A percentile compares a stretch with the other conserved stretches of the same genome.
Conservation (phyloP, 30 jellyfish, hydroid and myxozoan genomes). For the Mastigias papua region DNA sequence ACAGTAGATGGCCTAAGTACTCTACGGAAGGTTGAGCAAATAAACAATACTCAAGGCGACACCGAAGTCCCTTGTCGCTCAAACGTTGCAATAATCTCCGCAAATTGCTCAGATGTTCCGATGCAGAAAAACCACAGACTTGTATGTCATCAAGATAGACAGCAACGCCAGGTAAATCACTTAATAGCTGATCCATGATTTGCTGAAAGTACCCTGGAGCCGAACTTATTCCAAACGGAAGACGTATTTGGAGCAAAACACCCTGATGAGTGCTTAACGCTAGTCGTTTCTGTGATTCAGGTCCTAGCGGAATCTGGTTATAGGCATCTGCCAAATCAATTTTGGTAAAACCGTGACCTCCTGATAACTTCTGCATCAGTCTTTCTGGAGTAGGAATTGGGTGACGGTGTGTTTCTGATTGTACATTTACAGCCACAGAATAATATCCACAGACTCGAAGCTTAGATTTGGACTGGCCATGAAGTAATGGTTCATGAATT, state of each 20-base stretch:
- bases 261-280: slow-evolving; percentile 65
- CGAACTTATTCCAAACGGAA: slow-evolving; percentile 46
- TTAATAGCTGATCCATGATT: too few species aligned
- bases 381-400: slow-evolving; percentile 47
- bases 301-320: slow-evolving; percentile 33
- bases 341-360: slow-evolving; percentile 37
- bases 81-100: too few species aligned
- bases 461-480: slow-evolving; percentile 4
- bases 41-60: too few species aligned
- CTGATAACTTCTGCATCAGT: slow-evolving; percentile 31
- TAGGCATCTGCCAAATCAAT: slow-evolving; percentile 41
- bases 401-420: slow-evolving; percentile 23
- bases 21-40: too few species aligned
- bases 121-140: too few species aligned
- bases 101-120: too few species aligned
- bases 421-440: slow-evolving; percentile 34
- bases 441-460: slow-evolving; percentile 45
- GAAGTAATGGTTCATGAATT: not conserved
- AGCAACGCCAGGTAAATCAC: too few species aligned
- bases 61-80: too few species aligned
- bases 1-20: too few species aligned
- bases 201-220: too few species aligned
- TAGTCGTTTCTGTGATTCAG: slow-evolving; percentile 5
- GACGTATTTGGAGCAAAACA: slow-evolving; percentile 48
- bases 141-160: too few species aligned